These are phyloP conservation scores for Andrena hattorfiana DNA, from an alignment of 2,888 invertebrate genomes.

Conservation along the genomic window DNA sequence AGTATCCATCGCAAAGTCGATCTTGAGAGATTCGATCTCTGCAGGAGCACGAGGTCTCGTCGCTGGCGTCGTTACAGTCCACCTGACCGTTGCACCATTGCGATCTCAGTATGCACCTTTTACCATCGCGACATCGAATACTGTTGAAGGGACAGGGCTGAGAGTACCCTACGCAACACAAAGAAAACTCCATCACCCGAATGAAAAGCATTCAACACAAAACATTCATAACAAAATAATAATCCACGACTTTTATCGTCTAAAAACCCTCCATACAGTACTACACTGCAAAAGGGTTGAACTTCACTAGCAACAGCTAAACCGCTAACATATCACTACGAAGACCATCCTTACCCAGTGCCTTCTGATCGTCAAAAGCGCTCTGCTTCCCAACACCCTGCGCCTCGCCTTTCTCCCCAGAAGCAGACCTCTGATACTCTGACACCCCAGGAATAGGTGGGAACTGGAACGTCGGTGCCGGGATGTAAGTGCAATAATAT, in stretches of 20 bases:
- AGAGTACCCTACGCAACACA: neutral
- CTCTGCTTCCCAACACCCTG: too few species aligned
- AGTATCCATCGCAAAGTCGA: conserved; percentile 92
- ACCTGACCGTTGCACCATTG: conserved; percentile 91
- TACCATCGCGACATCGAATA: conserved; percentile 71
- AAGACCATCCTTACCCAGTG: too few species aligned
- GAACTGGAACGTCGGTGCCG: conserved; percentile 73
- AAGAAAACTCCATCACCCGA: neutral
- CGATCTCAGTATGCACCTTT: conserved; percentile 86
- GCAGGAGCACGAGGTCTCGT: conserved; percentile 91
- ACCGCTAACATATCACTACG: neutral
- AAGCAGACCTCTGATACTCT: conserved; percentile 66
- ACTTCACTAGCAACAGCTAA: neutral
- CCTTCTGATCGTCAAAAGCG: neutral
- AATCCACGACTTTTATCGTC: too few species aligned
- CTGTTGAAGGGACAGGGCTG: conserved; percentile 34
- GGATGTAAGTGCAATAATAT: conserved; percentile 77
- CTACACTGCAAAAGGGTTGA: neutral
- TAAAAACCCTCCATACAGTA: too few species aligned
- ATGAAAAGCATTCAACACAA: neutral
- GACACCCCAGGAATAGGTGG: conserved; percentile 69
- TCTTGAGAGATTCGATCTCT: conserved; percentile 88
- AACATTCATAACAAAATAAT: neutral
- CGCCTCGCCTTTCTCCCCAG: neutral
- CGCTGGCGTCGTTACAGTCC: conserved; percentile 92